Base-by-base conservation (phyloP, 2,888 invertebrate genomes). In the Spialia ferax region DNA sequence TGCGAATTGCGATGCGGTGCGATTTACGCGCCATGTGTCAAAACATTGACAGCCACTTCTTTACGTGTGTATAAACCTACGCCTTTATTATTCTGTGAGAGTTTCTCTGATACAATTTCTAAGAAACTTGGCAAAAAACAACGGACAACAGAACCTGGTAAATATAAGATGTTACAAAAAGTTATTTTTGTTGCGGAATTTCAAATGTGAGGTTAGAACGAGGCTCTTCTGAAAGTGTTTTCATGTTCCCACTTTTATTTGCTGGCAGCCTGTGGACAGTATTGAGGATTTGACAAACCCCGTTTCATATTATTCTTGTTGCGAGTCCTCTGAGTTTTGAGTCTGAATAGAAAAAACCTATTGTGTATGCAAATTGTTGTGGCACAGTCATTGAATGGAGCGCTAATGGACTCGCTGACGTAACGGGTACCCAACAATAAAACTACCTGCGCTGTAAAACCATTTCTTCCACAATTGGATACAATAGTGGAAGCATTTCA, bases 351-450 rank as follows among this genome's bases (percentile, higher is more conserved):
- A 42, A 63, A 56, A 55, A 63, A 45, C 26, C 63, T 63, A 48
- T 63, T 63, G 63, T 45, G 45, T 13, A 63, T 54, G 38, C 56
- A 63, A 56, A 56, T 63, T 63, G 56, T 48, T 56, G 45, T 56
- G 56, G 45, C 45, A 22, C 29, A 48, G 22, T 42, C 55, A 48
- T 48, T 63, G 45, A 63, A 63, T 56, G 55, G 42, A 45, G 20
- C 63, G 45, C 32, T 63, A 56, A 56, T 63, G 45, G 63, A 32
- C 18, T 48, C 45, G 18, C 55, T 29, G 55, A 29, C 55, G 63
- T 61, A 63, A 63, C 45, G 26, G 60, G 45, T 29, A 56, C 35
- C 57, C 18, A 45, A 48, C 48, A 48, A 60, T 60, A 22, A 48
- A 60, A 23, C 18, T 15, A 45, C 38, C 23, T 45, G 26, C 11